A percentile compares a stretch with the other conserved stretches of the same genome.
Evolutionary conservation across 1,140 invertebrate species (phyloP).

Genomic region (Lepeophtheirus salmonis): DNA sequence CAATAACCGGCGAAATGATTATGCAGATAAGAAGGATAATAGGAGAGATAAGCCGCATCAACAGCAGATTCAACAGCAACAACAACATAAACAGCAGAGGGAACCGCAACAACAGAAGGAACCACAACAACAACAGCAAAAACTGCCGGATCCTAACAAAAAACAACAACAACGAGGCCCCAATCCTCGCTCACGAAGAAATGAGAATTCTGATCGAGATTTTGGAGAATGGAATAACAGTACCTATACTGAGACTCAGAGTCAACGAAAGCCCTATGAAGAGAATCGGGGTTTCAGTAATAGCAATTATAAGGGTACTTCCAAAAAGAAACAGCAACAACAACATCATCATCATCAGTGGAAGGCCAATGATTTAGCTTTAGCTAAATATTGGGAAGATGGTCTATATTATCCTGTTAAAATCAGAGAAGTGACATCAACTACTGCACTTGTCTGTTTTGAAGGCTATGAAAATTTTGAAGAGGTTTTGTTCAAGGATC

Average conservation of each 20-base stretch:
- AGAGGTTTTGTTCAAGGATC: conserved; percentile 4
- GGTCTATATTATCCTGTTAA: background rate
- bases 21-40: too few species aligned
- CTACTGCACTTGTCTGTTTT: conserved; percentile 9
- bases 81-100: too few species aligned
- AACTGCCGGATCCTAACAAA: too few species aligned
- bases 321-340: background rate
- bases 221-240: conserved; percentile 9
- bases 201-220: conserved; percentile 10
- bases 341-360: background rate
- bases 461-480: conserved; percentile 12
- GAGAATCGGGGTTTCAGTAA: background rate
- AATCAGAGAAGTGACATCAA: background rate
- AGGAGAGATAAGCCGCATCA: too few species aligned
- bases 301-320: background rate
- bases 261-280: background rate
- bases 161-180: too few species aligned
- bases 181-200: too few species aligned
- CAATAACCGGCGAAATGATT: too few species aligned
- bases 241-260: background rate
- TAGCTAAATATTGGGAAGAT: conserved; percentile 15
- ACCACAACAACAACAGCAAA: too few species aligned
- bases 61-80: too few species aligned
- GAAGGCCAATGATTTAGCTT: background rate
- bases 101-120: too few species aligned